These are phyloP conservation scores for Diloba caeruleocephala DNA, from an alignment of 2,888 invertebrate species.

Conservation along the genomic window DNA sequence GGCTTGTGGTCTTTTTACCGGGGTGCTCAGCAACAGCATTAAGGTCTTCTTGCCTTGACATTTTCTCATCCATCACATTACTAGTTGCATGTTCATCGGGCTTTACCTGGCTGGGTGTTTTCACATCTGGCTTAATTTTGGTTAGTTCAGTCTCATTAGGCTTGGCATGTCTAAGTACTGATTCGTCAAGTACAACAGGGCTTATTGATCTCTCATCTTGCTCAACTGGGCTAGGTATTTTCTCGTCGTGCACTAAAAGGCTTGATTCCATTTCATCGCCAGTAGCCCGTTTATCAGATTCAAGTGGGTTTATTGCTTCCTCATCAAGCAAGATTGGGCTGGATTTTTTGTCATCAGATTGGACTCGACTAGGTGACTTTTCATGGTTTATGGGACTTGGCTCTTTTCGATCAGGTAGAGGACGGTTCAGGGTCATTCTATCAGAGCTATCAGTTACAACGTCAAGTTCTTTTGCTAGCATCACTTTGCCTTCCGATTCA, in stretches of 20 bases:
- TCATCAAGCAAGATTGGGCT: slow-evolving; percentile 11
- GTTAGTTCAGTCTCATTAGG: background rate
- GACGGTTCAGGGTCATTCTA: too few relatives aligned
- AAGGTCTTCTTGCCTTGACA: slow-evolving; percentile 13
- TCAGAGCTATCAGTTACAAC: background rate
- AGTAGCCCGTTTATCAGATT: too few relatives aligned
- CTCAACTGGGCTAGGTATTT: background rate
- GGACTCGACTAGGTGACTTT: background rate
- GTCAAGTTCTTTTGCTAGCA: too few relatives aligned
- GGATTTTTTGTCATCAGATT: background rate
- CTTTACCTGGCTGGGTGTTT: background rate
- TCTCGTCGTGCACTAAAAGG: background rate
- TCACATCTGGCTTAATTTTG: background rate
- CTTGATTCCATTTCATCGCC: slow-evolving; percentile 1
- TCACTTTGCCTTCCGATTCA: background rate
- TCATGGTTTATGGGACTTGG: background rate
- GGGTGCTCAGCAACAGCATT: too few relatives aligned
- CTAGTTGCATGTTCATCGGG: background rate
- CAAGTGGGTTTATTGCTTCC: slow-evolving; percentile 9
- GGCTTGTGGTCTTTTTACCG: too few relatives aligned
- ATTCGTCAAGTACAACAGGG: slow-evolving; percentile 15
- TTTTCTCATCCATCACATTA: too few relatives aligned
- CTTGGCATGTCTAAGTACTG: slow-evolving; percentile 1
- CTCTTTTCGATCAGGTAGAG: slow-evolving; percentile 11
- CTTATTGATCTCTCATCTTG: slow-evolving; percentile 10